Evolutionary conservation across 2,888 invertebrate genomes (phyloP).

Genomic region (Brachyptera risi): DNA sequence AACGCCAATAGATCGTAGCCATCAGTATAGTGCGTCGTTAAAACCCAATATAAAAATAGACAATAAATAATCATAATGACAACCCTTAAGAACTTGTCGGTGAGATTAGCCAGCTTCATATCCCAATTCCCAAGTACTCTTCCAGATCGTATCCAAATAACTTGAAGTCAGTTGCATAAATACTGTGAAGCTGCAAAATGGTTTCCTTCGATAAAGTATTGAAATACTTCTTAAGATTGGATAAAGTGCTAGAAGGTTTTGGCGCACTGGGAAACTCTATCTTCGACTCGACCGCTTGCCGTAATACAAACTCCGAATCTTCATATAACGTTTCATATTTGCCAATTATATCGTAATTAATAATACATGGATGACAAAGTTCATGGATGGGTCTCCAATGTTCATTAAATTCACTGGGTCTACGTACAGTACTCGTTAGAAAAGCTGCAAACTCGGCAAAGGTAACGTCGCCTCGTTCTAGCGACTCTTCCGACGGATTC

Average conservation of each 20-base stretch:
- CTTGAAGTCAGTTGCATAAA: slow-evolving; percentile 75
- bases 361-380: slow-evolving; percentile 81
- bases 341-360: slow-evolving; percentile 85
- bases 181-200: slow-evolving; percentile 65
- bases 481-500: slow-evolving; percentile 64
- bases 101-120: slow-evolving; percentile 56
- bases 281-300: slow-evolving; percentile 35
- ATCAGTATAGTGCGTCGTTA: no score
- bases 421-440: slow-evolving; percentile 54
- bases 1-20: no score
- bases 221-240: slow-evolving; percentile 67
- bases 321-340: slow-evolving; percentile 82
- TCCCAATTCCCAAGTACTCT: slow-evolving; percentile 73
- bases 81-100: neutral
- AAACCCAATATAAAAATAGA: no score
- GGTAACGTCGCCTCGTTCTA: slow-evolving; percentile 70
- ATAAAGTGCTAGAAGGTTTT: slow-evolving; percentile 66
- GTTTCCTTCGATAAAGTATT: slow-evolving; percentile 65
- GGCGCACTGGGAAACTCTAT: slow-evolving; percentile 44
- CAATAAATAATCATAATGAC: no score
- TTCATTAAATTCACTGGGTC: slow-evolving; percentile 63
- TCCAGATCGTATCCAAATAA: slow-evolving; percentile 77
- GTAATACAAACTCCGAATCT: slow-evolving; percentile 60
- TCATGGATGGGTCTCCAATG: slow-evolving; percentile 84
- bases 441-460: slow-evolving; percentile 84